Evolutionary conservation across 2,113 vertebrate genomes (phyloP).

Genomic region (Smithornis capensis): DNA sequence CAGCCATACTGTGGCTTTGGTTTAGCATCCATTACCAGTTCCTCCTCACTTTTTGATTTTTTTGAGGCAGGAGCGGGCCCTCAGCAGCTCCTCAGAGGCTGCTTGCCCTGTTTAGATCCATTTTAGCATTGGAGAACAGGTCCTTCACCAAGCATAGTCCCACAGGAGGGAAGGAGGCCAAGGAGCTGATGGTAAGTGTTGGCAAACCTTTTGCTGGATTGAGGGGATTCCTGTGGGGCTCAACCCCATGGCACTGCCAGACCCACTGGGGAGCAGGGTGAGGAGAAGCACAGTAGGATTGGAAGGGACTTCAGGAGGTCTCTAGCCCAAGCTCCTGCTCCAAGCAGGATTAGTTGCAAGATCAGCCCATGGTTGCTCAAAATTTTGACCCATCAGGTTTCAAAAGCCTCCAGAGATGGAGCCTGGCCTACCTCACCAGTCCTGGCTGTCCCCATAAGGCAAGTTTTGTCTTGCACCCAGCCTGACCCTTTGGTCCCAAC

Average conservation of each 20-base stretch:
- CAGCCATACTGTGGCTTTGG: background rate
- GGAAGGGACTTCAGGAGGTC: background rate
- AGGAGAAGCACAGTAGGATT: fast-evolving
- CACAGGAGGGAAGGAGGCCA: background rate
- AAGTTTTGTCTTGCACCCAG: background rate
- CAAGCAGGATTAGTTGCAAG: background rate
- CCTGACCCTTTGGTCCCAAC: background rate
- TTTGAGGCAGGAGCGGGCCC: background rate
- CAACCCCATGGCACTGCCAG: background rate
- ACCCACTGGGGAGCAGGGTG: background rate
- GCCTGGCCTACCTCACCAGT: background rate
- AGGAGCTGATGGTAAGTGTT: background rate
- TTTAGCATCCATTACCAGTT: background rate
- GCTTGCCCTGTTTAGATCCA: background rate
- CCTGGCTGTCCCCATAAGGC: background rate
- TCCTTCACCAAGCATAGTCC: background rate
- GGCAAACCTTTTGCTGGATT: background rate
- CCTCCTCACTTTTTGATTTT: fast-evolving
- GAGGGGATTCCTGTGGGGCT: background rate
- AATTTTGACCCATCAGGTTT: background rate
- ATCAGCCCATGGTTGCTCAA: background rate
- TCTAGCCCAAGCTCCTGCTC: background rate
- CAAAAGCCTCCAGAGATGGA: background rate
- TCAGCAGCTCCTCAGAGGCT: background rate
- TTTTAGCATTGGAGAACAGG: background rate